These are phyloP conservation scores for Glossophaga mutica DNA, from an alignment of 2,797 vertebrate genomes.

Conservation along the genomic window DNA sequence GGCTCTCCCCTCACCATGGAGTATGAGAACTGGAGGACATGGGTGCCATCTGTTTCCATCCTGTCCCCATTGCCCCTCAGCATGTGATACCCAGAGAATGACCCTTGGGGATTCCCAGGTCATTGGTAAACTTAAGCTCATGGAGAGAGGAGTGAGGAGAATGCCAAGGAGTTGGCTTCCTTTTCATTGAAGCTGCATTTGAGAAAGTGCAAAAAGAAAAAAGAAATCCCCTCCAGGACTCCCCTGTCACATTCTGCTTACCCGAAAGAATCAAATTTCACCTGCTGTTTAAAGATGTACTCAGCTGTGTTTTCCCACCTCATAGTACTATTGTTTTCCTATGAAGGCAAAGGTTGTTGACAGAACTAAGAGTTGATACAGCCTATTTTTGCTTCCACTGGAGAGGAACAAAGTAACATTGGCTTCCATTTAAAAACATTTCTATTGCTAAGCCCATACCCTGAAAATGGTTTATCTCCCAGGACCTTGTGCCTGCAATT, in stretches of 20 bases:
- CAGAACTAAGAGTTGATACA: neutral
- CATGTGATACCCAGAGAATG: neutral
- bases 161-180: neutral
- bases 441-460: neutral
- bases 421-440: constrained; percentile 17
- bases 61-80: neutral
- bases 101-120: neutral
- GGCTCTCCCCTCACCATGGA: neutral
- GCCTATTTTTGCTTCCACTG: neutral
- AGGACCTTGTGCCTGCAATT: constrained; percentile 51
- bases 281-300: neutral
- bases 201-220: neutral
- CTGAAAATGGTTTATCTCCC: neutral
- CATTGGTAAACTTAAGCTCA: neutral
- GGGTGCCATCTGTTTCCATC: neutral
- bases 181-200: neutral
- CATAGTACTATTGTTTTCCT: neutral
- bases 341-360: neutral
- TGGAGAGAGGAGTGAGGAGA: neutral
- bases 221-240: neutral
- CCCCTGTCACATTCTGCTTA: neutral
- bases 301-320: neutral
- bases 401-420: neutral
- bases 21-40: neutral
- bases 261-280: neutral